Percentiles rank a stretch among this genome's conserved stretches.
Conservation (phyloP, 2,888 invertebrate species). For the Drosophila nigricruria region DNA sequence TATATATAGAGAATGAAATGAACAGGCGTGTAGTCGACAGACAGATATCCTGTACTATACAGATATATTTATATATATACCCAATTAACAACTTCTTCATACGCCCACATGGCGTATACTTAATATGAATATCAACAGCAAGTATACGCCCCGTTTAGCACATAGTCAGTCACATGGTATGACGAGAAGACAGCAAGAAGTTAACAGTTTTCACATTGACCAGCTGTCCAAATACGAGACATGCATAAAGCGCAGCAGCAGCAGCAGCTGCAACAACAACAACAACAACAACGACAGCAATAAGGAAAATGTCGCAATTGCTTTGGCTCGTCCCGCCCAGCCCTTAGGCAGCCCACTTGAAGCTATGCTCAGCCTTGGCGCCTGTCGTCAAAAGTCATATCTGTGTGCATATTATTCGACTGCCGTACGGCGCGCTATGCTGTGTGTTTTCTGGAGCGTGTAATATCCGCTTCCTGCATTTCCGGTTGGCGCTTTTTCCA, state of each 20-base stretch:
- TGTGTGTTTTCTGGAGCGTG: slow-evolving; percentile 80
- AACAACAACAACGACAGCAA: slow-evolving; percentile 24
- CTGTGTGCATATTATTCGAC: slow-evolving; percentile 73
- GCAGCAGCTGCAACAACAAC: slow-evolving; percentile 17
- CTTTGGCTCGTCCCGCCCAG: neutral
- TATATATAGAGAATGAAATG: no score
- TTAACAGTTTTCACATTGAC: slow-evolving; percentile 41
- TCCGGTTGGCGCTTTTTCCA: slow-evolving; percentile 72
- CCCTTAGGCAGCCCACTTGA: slow-evolving; percentile 1
- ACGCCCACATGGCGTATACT: neutral
- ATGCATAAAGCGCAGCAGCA: slow-evolving; percentile 63
- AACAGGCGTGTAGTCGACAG: no score
- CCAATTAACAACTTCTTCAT: neutral
- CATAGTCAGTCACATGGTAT: neutral
- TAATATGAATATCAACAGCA: neutral
- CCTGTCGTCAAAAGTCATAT: slow-evolving; percentile 78
- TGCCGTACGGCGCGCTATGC: slow-evolving; percentile 20
- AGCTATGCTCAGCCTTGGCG: neutral
- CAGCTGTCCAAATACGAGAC: slow-evolving; percentile 73
- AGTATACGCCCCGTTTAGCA: neutral
- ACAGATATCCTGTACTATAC: no score
- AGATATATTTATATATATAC: no score
- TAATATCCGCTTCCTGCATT: slow-evolving; percentile 82
- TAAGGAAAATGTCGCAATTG: slow-evolving; percentile 46
- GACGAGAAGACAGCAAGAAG: slow-evolving; percentile 1